phyloP scores from a whole-genome alignment of 2,888 invertebrate genomes.

The Sipunculus nudus region DNA sequence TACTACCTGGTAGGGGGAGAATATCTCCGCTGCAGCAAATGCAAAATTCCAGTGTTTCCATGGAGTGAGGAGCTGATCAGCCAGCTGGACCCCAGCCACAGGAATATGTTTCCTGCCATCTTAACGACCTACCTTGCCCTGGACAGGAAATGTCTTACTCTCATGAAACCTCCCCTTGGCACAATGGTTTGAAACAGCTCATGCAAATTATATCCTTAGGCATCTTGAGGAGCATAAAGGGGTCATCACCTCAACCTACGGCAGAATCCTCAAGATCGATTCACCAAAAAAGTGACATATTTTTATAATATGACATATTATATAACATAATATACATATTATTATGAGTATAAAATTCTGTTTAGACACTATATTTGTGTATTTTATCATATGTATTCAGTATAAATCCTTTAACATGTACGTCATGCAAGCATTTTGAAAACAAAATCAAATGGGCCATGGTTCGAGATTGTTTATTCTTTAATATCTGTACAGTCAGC shows the following conservation, averaged over 20 bases:
- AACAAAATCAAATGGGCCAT: too few relatives aligned
- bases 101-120: constrained; percentile 34
- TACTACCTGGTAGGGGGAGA: constrained; percentile 40
- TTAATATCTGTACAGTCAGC: too few relatives aligned
- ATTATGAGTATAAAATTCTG: too few relatives aligned
- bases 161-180: constrained; percentile 34
- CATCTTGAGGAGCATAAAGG: constrained; percentile 40
- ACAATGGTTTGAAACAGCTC: constrained; percentile 40
- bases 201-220: constrained; percentile 31
- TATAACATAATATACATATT: too few relatives aligned
- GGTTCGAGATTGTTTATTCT: too few relatives aligned
- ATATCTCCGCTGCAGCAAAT: constrained; percentile 32
- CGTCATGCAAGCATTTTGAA: too few relatives aligned
- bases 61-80: constrained; percentile 33
- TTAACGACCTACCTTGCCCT: constrained; percentile 36
- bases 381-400: too few relatives aligned
- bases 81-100: constrained; percentile 39
- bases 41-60: too few relatives aligned
- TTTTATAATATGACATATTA: too few relatives aligned
- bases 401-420: too few relatives aligned
- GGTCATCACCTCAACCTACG: constrained; percentile 43
- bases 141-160: constrained; percentile 26
- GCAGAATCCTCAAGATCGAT: constrained; percentile 42
- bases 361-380: too few relatives aligned
- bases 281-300: constrained; percentile 46